phyloP scores from a whole-genome alignment of 2,797 vertebrate species.

The Neosilurus mollespiculum region DNA sequence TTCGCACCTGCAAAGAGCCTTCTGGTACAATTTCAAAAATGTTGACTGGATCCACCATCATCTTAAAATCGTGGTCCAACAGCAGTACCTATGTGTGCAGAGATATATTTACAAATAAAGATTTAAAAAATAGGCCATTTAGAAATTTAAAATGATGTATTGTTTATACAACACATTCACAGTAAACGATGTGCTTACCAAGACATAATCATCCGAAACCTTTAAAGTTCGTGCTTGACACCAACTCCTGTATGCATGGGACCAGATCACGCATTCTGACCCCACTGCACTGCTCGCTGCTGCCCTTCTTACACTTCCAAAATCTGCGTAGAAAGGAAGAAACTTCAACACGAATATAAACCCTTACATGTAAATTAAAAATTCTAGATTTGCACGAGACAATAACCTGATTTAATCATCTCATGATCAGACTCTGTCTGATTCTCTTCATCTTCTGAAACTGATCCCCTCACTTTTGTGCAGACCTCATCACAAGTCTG shows the following conservation, averaged over 20 bases:
- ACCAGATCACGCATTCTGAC: conserved; percentile 76
- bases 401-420: conserved; percentile 42
- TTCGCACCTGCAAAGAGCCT: conserved; percentile 48
- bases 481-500: neutral
- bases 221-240: conserved; percentile 75
- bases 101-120: neutral
- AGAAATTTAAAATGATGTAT: neutral
- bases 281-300: conserved; percentile 69
- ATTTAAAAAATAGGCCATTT: neutral
- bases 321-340: conserved; percentile 43
- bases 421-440: neutral
- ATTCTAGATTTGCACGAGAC: neutral
- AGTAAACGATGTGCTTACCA: conserved; percentile 62
- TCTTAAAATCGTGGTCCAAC: conserved; percentile 53
- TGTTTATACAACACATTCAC: neutral
- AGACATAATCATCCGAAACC: conserved; percentile 69
- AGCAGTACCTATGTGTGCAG: conserved; percentile 56
- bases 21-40: conserved; percentile 53
- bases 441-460: neutral
- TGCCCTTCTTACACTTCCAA: conserved; percentile 51
- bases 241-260: conserved; percentile 65
- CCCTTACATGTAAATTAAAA: neutral
- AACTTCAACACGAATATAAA: neutral
- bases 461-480: neutral
- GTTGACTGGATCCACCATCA: conserved; percentile 57